phyloP scores from a whole-genome alignment of 2,113 vertebrate species.

The Mus musculus region GRCm39 chr11:53523501-53524000 shows the following conservation, averaged over 20 bases:
- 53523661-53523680: background rate
- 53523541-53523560: background rate
- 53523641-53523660: background rate
- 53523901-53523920: rapidly evolving
- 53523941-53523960: rapidly evolving
- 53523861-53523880: too few relatives aligned
- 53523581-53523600: background rate
- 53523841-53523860: background rate
- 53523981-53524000: conserved; percentile 51
- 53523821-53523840: background rate
- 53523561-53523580: background rate
- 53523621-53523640: background rate
- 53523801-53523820: background rate
- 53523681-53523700: background rate
- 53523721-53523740: background rate
- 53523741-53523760: background rate
- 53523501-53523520: background rate
- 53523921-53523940: background rate
- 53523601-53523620: background rate
- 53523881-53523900: background rate
- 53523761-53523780: background rate
- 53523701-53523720: background rate
- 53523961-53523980: background rate
- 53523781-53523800: background rate
- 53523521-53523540: background rate